Conservation (phyloP, 2,113 vertebrate genomes). For the Chaetops frenatus region DNA sequence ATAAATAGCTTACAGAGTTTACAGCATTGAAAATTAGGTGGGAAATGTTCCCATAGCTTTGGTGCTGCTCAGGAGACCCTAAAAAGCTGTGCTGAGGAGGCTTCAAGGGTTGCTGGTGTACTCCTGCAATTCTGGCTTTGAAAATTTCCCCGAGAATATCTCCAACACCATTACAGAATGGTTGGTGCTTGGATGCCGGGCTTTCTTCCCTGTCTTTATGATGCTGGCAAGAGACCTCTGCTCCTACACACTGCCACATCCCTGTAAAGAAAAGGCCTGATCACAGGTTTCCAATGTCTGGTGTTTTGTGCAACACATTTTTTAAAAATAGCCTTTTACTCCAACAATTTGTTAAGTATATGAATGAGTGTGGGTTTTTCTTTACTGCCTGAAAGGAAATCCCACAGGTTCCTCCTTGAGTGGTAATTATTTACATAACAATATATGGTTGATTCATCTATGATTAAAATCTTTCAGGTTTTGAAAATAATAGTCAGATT, state of each 20-base stretch:
- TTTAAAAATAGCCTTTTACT: neutral
- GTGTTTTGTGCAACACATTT: neutral
- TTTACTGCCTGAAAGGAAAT: constrained; percentile 43
- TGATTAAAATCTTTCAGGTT: neutral
- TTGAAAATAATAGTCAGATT: constrained; percentile 17
- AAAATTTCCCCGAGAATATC: neutral
- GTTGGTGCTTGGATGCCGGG: neutral
- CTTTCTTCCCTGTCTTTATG: neutral
- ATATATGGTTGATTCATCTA: constrained; percentile 20
- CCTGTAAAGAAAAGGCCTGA: neutral
- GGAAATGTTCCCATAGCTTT: neutral
- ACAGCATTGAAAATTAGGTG: neutral
- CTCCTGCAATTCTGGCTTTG: neutral
- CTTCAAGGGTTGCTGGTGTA: neutral
- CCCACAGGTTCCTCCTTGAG: constrained; percentile 10
- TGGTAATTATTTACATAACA: constrained; percentile 50
- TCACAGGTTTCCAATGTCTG: neutral
- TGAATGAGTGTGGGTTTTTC: constrained; percentile 46
- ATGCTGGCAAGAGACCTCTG: neutral
- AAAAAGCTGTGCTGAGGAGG: neutral
- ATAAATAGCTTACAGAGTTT: neutral
- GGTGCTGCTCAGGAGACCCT: neutral
- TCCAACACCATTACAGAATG: neutral
- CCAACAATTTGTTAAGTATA: neutral
- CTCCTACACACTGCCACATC: neutral